phyloP scores from a whole-genome alignment of 2,113 vertebrate genomes.

The Micromys minutus region DNA sequence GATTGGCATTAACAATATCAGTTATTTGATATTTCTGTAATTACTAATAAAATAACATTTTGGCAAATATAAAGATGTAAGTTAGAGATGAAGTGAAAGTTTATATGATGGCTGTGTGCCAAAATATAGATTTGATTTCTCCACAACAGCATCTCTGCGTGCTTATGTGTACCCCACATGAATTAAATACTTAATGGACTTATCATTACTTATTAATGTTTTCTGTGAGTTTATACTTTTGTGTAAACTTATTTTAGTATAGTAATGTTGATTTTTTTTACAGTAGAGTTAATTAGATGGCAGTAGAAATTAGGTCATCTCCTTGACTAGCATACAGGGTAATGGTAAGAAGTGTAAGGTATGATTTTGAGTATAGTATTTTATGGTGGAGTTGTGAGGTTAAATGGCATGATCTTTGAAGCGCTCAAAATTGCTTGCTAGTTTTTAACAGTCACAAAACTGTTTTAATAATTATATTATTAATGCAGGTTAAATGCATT shows the following conservation, averaged over 20 bases:
- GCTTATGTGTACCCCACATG: background rate
- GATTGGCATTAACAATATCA: background rate
- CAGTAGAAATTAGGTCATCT: conserved; percentile 13
- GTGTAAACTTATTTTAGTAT: background rate
- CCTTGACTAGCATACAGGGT: background rate
- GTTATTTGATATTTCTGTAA: background rate
- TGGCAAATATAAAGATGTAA: background rate
- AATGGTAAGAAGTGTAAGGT: conserved; percentile 19
- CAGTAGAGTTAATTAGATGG: background rate
- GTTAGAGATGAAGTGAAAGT: background rate
- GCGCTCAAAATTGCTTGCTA: background rate
- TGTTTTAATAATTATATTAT: background rate
- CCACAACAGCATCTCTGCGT: background rate
- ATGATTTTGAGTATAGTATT: background rate
- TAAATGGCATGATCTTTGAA: background rate
- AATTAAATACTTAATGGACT: background rate
- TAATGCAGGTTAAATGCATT: background rate
- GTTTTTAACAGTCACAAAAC: conserved; percentile 26
- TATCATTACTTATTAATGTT: background rate
- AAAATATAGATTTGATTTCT: background rate
- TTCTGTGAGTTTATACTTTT: background rate
- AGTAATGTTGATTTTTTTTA: conserved; percentile 27
- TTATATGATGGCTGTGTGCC: background rate
- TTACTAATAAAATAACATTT: background rate
- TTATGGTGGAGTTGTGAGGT: background rate